A percentile compares a stretch with the other conserved stretches of the same genome.
phyloP scores from a whole-genome alignment of 2,797 vertebrate genomes.

The Platyrinchus mystaceus region DNA sequence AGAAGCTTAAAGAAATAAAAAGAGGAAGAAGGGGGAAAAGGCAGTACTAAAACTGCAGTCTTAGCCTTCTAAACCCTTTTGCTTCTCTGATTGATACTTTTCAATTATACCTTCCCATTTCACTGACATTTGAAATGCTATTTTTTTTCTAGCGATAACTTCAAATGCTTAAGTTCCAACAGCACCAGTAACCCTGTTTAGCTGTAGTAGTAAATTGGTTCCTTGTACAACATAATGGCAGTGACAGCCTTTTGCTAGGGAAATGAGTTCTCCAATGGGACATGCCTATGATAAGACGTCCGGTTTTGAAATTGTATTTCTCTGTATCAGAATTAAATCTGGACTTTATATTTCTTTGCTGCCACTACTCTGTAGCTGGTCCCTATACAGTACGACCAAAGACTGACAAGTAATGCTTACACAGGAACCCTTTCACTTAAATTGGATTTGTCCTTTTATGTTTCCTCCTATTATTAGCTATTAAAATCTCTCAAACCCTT shows the following conservation, averaged over 20 bases:
- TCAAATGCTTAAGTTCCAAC: constrained; percentile 96
- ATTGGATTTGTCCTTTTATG: constrained; percentile 82
- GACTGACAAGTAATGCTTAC: constrained; percentile 93
- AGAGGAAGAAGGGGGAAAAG: neutral
- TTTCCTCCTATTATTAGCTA: constrained; percentile 86
- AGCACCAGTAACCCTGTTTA: constrained; percentile 94
- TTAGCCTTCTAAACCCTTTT: constrained; percentile 76
- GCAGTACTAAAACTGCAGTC: constrained; percentile 50
- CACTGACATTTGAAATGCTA: constrained; percentile 96
- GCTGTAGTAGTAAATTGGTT: constrained; percentile 98
- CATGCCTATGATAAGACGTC: constrained; percentile 97
- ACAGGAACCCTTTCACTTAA: constrained; percentile 79
- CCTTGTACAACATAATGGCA: constrained; percentile 99
- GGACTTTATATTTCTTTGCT: constrained; percentile 98
- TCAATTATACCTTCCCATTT: constrained; percentile 97
- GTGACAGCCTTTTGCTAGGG: constrained; percentile 99
- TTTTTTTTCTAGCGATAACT: constrained; percentile 92
- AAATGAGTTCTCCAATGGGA: constrained; percentile 99
- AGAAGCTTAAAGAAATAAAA: neutral
- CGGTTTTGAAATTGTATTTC: constrained; percentile 99
- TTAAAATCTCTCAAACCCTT: constrained; percentile 84
- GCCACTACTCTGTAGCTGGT: constrained; percentile 84
- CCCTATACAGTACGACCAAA: constrained; percentile 88
- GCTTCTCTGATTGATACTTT: constrained; percentile 99
- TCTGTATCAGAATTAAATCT: constrained; percentile 99